phyloP scores from a whole-genome alignment of 2,113 vertebrate species.

The Anarrhichthys ocellatus region DNA sequence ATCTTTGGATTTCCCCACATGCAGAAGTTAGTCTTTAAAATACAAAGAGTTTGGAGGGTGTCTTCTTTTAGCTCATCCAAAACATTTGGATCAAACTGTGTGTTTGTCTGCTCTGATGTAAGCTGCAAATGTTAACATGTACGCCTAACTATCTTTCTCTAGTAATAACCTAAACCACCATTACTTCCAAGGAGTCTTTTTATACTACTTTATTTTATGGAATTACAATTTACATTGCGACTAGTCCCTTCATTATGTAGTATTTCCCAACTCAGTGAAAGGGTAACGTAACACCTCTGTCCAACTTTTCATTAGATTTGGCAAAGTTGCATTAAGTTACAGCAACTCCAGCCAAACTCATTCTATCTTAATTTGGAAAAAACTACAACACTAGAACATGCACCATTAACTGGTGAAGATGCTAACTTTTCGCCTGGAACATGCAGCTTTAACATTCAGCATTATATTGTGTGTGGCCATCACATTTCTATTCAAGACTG shows the following conservation, averaged over 20 bases:
- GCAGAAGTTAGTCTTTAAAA: not conserved
- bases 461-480: not conserved
- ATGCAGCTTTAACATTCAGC: not conserved
- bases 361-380: too few species aligned
- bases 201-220: not conserved
- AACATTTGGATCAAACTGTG: not conserved
- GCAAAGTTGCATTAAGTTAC: too few species aligned
- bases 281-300: too few species aligned
- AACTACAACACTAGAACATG: not conserved
- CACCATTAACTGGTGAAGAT: not conserved
- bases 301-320: too few species aligned
- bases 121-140: not conserved
- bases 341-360: too few species aligned
- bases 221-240: not conserved
- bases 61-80: not conserved
- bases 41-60: not conserved
- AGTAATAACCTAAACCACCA: not conserved
- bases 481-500: not conserved
- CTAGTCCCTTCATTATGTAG: too few species aligned
- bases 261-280: too few species aligned
- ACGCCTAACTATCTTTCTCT: not conserved
- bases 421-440: not conserved
- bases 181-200: not conserved
- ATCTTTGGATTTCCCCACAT: constrained; percentile 1
- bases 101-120: not conserved